Base-by-base conservation (phyloP, 2,888 invertebrate species). In the Drosophila phalerata region DNA sequence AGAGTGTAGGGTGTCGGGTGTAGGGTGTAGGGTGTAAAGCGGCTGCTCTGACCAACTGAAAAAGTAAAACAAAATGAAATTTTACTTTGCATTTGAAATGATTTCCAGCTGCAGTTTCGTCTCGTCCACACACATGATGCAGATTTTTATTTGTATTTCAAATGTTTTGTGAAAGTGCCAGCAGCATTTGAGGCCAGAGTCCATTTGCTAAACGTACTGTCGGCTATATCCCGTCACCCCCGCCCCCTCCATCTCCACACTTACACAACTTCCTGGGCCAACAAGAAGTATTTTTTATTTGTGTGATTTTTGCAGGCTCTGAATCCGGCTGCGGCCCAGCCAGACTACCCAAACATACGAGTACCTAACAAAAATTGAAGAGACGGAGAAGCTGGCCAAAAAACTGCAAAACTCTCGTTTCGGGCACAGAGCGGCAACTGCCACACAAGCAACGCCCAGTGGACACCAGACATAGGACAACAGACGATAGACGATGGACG, bases 81-180 rank as follows among this genome's bases (percentile, higher is more conserved):
- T 86, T 89, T 83, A 79, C 85, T 86, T 88, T 86, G 89, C 89
- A 89, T 89, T 82, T 70, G 82, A 76, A 85, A 89, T 89, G 85
- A 84, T 89, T 85, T 89, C 60, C 38, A 82, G 68, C 79, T 61
- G 73, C 76, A 81, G 67, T 69, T 60, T 53, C 28, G 38, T 57
- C 64, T 48, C 25, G n/a, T 62, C 40, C 52, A 47, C 53, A 65
- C 68, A 65, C 68, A 66, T 64, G 79, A 73, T 67, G 78, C 42
- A 73, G 82, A 80, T 85, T 87, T 85, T 87, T 86, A 86, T 86
- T 86, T 85, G 83, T 86, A 75, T 89, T 89, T 79, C 73, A 74
- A 86, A 88, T 88, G 89, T 89, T 86, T 88, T 83, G 81, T 77
- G 70, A 85, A 85, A 88, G 79, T 85, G 89, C 89, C 88, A 83